Evolutionary conservation across 2,113 vertebrate genomes (phyloP).

Genomic region (Speoplatyrhinus poulsoni): DNA sequence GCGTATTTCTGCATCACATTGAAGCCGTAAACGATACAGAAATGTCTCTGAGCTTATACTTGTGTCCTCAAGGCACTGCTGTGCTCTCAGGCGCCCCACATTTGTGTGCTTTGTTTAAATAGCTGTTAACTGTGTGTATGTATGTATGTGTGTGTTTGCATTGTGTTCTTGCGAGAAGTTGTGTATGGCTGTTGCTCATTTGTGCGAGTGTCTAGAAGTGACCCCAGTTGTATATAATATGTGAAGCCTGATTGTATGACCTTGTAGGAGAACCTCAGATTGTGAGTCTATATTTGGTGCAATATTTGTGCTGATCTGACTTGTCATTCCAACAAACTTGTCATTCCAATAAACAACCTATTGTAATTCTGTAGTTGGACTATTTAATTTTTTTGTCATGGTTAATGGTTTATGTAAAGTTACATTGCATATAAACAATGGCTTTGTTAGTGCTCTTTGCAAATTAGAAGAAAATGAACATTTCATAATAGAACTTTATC

Average conservation of each 20-base stretch:
- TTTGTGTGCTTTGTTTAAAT: conserved; percentile 40
- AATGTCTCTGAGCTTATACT: conserved; percentile 41
- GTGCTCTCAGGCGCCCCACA: conserved; percentile 39
- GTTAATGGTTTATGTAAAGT: not conserved
- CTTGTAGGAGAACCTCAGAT: conserved; percentile 19
- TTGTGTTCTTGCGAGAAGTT: conserved; percentile 45
- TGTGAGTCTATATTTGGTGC: conserved; percentile 41
- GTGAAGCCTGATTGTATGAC: conserved; percentile 27
- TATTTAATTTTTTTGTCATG: not conserved
- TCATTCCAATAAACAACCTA: conserved; percentile 65
- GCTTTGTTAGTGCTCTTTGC: not conserved
- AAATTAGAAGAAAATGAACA: not conserved
- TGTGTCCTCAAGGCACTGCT: conserved; percentile 19
- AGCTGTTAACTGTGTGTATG: conserved; percentile 33
- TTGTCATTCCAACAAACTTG: conserved; percentile 51
- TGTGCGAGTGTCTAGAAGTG: conserved; percentile 39
- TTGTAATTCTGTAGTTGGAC: conserved; percentile 15
- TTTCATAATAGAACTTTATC: not conserved
- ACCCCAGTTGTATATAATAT: conserved; percentile 42
- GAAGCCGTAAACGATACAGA: conserved; percentile 32
- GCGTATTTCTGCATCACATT: conserved; percentile 21
- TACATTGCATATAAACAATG: not conserved
- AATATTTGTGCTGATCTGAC: conserved; percentile 60
- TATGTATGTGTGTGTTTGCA: conserved; percentile 38
- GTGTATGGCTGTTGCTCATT: conserved; percentile 41